phyloP scores from a whole-genome alignment of 2,888 invertebrate species.

The Zygogramma bicolorata region DNA sequence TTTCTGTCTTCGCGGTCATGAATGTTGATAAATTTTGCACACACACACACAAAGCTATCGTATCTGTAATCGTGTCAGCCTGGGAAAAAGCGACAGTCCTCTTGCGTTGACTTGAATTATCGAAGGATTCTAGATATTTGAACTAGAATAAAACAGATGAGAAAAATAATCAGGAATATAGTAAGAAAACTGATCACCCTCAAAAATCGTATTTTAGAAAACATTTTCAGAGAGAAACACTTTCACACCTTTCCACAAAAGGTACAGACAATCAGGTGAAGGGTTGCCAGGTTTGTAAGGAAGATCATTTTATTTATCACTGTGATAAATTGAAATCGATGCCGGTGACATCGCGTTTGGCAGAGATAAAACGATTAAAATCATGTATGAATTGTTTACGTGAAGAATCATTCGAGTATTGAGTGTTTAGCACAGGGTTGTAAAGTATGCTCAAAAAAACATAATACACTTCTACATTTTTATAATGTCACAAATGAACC shows the following conservation, averaged over 20 bases:
- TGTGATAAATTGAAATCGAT: background rate
- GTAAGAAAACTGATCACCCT: background rate
- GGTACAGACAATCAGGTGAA: background rate
- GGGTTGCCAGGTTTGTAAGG: background rate
- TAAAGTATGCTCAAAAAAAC: constrained; percentile 15
- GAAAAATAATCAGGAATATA: background rate
- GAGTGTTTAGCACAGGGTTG: constrained; percentile 3
- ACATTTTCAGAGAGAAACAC: background rate
- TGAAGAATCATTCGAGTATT: background rate
- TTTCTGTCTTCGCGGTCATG: no score
- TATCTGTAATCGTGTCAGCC: no score
- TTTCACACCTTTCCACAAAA: background rate
- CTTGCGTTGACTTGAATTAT: no score
- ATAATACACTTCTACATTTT: constrained; percentile 9
- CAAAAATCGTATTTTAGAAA: background rate
- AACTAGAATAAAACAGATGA: no score
- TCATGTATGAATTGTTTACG: constrained; percentile 17
- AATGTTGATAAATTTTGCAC: no score
- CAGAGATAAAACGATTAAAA: constrained; percentile 22
- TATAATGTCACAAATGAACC: background rate
- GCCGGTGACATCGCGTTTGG: background rate
- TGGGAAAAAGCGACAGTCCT: no score
- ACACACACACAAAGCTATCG: no score
- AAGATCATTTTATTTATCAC: background rate
- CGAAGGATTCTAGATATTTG: no score